phyloP scores from a whole-genome alignment of 1,140 invertebrate species.

The Vollenhovia emeryi region DNA sequence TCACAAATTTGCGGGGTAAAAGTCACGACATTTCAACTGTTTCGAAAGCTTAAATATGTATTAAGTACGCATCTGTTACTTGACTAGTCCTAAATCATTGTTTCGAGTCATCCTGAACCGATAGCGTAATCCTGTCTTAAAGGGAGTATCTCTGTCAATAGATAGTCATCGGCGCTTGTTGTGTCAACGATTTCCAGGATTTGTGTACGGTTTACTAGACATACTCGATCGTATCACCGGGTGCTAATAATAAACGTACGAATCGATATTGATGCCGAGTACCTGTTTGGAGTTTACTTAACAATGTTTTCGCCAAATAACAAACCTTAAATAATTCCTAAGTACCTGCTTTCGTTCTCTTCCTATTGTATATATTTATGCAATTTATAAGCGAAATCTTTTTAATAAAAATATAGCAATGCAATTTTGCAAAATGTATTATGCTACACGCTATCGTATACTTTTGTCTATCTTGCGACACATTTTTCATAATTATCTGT shows the following conservation, averaged over 20 bases:
- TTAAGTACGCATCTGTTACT: not conserved
- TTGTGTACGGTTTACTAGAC: slow-evolving; percentile 10
- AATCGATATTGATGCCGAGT: slow-evolving; percentile 23
- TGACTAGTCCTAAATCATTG: slow-evolving; percentile 60
- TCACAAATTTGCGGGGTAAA: not conserved
- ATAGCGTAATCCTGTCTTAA: not conserved
- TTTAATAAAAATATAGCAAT: not conserved
- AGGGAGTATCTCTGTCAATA: slow-evolving; percentile 14
- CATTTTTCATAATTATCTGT: not conserved
- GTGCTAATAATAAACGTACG: slow-evolving; percentile 10
- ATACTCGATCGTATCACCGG: not conserved
- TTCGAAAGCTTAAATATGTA: not conserved
- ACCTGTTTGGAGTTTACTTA: not conserved
- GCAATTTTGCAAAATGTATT: not conserved
- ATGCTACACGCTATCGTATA: not conserved
- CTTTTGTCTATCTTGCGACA: not conserved
- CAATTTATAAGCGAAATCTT: not conserved
- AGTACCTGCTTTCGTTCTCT: not conserved
- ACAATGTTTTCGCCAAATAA: slow-evolving; percentile 1
- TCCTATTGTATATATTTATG: not conserved
- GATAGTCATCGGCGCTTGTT: slow-evolving; percentile 18
- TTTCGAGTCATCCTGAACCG: not conserved
- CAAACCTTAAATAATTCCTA: not conserved
- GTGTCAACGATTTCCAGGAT: slow-evolving; percentile 8
- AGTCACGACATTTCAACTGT: slow-evolving; percentile 3